Conservation (phyloP, 2,797 vertebrate species). For the Melanotaenia nigrans region DNA sequence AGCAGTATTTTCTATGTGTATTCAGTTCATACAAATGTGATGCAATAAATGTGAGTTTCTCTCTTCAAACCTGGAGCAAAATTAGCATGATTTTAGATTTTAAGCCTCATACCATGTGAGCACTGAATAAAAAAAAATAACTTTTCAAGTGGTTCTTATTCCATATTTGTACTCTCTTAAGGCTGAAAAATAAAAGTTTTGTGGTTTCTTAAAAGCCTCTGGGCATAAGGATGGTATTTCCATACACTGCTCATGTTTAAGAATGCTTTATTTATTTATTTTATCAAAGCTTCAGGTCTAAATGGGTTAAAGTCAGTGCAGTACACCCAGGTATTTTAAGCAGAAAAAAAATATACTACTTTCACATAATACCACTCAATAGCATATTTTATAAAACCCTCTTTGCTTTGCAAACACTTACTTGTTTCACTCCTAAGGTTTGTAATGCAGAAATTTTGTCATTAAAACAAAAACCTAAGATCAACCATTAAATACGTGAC, state of each 20-base stretch:
- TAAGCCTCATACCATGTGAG: neutral
- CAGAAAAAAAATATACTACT: neutral
- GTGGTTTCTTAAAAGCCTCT: too few species aligned
- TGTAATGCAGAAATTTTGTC: neutral
- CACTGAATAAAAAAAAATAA: neutral
- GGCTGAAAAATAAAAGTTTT: neutral
- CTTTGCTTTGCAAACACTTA: neutral
- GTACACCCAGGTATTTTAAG: neutral
- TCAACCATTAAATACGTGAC: neutral
- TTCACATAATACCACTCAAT: neutral
- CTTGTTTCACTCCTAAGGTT: neutral
- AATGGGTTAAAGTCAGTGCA: neutral
- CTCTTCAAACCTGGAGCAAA: neutral
- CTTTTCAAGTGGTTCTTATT: neutral
- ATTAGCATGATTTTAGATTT: neutral
- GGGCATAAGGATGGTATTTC: neutral
- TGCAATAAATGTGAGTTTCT: neutral
- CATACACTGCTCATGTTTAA: neutral
- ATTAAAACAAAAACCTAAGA: neutral
- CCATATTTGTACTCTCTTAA: neutral
- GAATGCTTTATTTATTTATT: neutral
- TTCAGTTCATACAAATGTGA: neutral
- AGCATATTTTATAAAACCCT: neutral
- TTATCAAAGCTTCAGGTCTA: neutral
- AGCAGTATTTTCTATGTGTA: neutral